Conservation (phyloP, 2,888 invertebrate species). For the Notodonta ziczac region DNA sequence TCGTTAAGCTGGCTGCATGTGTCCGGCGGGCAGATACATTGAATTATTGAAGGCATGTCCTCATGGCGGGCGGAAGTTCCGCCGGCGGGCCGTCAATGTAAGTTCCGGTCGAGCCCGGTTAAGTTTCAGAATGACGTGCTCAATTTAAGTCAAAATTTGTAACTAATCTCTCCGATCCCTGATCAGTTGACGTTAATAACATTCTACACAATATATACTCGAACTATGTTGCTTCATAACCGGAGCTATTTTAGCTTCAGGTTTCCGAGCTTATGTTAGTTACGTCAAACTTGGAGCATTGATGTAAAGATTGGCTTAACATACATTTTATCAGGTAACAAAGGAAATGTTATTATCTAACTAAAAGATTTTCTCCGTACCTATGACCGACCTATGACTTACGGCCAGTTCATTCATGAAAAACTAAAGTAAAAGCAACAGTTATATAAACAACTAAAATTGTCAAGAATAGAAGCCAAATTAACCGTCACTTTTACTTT, state of each 20-base stretch:
- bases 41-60: constrained; percentile 59
- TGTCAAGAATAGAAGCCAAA: too few species aligned
- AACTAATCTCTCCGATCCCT: constrained; percentile 34
- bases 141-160: constrained; percentile 48
- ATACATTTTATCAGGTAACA: too few species aligned
- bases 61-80: constrained; percentile 36
- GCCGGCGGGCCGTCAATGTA: constrained; percentile 33
- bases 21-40: constrained; percentile 47
- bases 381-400: too few species aligned
- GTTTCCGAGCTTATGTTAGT: too few species aligned
- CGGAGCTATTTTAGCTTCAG: neutral
- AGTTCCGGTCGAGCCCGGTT: constrained; percentile 39
- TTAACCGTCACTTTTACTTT: too few species aligned
- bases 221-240: neutral
- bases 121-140: constrained; percentile 45
- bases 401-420: too few species aligned
- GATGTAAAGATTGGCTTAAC: too few species aligned
- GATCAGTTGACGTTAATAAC: constrained; percentile 39
- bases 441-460: too few species aligned
- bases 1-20: constrained; percentile 11
- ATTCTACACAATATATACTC: constrained; percentile 19
- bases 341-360: too few species aligned
- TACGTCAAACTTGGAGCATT: too few species aligned
- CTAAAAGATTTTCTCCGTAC: too few species aligned
- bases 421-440: too few species aligned